Evolutionary conservation across 1,140 invertebrate species (phyloP).

Genomic region (Delia radicum): DNA sequence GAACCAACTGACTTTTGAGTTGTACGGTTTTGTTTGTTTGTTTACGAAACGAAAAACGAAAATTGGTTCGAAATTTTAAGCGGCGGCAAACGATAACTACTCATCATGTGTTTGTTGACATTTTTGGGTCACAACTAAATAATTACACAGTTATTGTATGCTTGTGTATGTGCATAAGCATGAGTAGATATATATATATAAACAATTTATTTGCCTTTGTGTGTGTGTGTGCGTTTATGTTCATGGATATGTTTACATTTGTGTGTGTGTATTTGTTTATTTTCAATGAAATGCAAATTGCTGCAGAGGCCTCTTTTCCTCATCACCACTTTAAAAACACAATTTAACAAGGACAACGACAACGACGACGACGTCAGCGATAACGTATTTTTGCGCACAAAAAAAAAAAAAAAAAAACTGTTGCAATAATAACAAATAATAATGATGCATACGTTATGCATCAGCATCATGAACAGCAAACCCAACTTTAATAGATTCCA

Average conservation of each 20-base stretch:
- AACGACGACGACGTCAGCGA: background rate
- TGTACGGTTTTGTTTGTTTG: constrained; percentile 1
- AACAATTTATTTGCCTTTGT: background rate
- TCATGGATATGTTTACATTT: background rate
- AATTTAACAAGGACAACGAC: background rate
- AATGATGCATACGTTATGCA: background rate
- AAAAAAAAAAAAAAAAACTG: background rate
- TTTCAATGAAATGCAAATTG: background rate
- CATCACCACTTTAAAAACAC: background rate
- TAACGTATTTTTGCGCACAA: background rate
- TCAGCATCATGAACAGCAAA: background rate
- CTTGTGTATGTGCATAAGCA: background rate
- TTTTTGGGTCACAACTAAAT: constrained; percentile 18
- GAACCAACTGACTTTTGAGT: too few species aligned
- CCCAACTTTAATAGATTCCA: too few species aligned
- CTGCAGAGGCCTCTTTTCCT: background rate
- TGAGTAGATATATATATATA: background rate
- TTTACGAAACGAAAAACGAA: background rate
- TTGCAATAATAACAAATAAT: constrained; percentile 2
- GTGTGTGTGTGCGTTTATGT: background rate
- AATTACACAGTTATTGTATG: constrained; percentile 5
- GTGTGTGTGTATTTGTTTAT: background rate
- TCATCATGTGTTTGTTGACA: constrained; percentile 12
- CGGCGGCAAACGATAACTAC: constrained; percentile 7
- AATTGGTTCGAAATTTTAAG: constrained; percentile 12